These are phyloP conservation scores for Caenorhabditis inopinata DNA, from an alignment of 1,140 invertebrate species.

Conservation along the genomic window DNA sequence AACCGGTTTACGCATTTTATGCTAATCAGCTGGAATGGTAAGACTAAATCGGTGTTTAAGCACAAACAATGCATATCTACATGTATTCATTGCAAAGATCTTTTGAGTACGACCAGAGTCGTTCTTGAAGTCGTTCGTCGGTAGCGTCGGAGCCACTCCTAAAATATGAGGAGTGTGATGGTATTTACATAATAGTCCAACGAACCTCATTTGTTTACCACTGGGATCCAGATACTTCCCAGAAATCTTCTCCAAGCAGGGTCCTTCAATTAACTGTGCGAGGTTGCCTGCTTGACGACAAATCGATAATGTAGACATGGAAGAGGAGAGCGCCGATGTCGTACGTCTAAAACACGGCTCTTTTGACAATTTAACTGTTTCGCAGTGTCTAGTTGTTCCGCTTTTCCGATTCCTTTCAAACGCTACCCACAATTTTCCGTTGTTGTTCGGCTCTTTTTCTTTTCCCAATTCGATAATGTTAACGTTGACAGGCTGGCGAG, in stretches of 20 bases:
- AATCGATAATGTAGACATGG: slow-evolving; percentile 46
- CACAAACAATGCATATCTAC: background rate
- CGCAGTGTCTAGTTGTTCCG: too few species aligned
- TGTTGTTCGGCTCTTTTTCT: slow-evolving; percentile 49
- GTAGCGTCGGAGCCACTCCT: slow-evolving; percentile 47
- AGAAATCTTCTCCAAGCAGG: slow-evolving; percentile 31
- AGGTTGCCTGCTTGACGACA: slow-evolving; percentile 40
- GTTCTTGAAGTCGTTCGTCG: slow-evolving; percentile 51
- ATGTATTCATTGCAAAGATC: slow-evolving; percentile 43
- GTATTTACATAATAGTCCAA: background rate
- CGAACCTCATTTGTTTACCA: slow-evolving; percentile 47
- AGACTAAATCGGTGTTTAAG: background rate
- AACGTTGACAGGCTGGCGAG: slow-evolving; percentile 32
- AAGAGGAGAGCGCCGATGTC: slow-evolving; percentile 44
- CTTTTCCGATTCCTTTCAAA: too few species aligned
- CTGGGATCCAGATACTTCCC: slow-evolving; percentile 51
- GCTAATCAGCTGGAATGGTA: slow-evolving; percentile 27
- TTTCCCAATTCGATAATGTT: slow-evolving; percentile 51
- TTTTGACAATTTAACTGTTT: too few species aligned
- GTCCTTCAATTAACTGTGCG: slow-evolving; percentile 43
- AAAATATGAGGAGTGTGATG: too few species aligned
- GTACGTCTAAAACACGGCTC: slow-evolving; percentile 41
- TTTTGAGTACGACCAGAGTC: slow-evolving; percentile 45
- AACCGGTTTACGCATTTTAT: slow-evolving; percentile 28
- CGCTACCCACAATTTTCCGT: slow-evolving; percentile 31